Conservation (phyloP, 2,113 vertebrate genomes). For the Vimba vimba region DNA sequence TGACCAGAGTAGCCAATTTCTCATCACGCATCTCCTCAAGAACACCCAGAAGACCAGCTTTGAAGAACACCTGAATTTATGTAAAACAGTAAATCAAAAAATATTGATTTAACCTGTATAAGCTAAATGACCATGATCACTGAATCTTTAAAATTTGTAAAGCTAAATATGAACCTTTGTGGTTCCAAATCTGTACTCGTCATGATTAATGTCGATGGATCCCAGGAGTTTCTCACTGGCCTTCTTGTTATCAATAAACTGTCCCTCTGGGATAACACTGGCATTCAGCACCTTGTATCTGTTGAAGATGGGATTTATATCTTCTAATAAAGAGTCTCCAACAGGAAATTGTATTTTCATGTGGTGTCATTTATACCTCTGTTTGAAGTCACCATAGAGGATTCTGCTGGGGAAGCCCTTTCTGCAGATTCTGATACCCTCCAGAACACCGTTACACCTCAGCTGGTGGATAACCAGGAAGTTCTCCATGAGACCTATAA, state of each 20-base stretch:
- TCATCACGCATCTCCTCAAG: conserved; percentile 90
- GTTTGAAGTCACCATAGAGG: conserved; percentile 57
- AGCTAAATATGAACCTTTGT: conserved; percentile 57
- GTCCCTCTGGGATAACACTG: conserved; percentile 38
- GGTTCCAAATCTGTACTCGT: conserved; percentile 64
- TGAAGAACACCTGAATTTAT: conserved; percentile 83
- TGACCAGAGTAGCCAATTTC: conserved; percentile 82
- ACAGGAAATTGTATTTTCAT: not conserved
- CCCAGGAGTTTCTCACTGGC: conserved; percentile 61
- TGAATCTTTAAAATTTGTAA: not conserved
- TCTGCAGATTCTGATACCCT: conserved; percentile 60
- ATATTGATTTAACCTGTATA: not conserved
- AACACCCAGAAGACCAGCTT: conserved; percentile 84
- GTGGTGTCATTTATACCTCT: conserved; percentile 32
- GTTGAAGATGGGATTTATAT: not conserved
- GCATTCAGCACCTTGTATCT: conserved; percentile 67
- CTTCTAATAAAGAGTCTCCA: not conserved
- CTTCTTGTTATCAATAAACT: conserved; percentile 62
- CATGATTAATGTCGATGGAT: conserved; percentile 61
- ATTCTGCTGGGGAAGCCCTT: conserved; percentile 61
- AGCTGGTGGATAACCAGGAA: conserved; percentile 60
- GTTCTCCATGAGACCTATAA: conserved; percentile 60
- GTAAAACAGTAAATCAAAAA: not conserved
- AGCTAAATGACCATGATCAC: not conserved
- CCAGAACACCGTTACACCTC: conserved; percentile 61